Evolutionary conservation across 92 coral and sea anemone genomes (phyloP), one percentile per base, ranked within the genome.

Genomic region (Actinostola sp.): DNA sequence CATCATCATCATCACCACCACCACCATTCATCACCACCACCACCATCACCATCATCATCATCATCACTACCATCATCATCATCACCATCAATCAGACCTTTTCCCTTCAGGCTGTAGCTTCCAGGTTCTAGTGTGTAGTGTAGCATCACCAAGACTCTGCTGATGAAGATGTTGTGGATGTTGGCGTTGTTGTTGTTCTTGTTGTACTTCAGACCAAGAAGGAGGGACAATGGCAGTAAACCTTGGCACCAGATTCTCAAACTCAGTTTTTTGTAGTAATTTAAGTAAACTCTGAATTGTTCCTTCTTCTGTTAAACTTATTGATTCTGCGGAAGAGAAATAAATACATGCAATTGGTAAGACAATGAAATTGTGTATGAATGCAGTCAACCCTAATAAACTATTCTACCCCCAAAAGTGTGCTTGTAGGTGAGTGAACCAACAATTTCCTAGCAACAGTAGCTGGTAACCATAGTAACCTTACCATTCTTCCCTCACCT

Each of bases 151-250:
- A 54, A 85, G 85, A 28, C 86, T 82, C 71, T 92, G 97, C 44
- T 94, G 98, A 65, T 92, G 92, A 17, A 94, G 92, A 53, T 92
- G 97, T 52, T 92, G 97, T 9, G 96, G 96, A 59, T 89, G 96
- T 32, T 90, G 82, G 21, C 96, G 66, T 44, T 89, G 96, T 36
- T 89, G 96, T 61, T 94, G 98, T 45, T 94, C 98, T 63, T 94
- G 98, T 52, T 94, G 98, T 63, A 91, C 79, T 39, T 94, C 98
- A 2, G 88, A 77, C 98, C 98, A 94, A 48, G 82, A 92, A 14
- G 97, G 84, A 27, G 98, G 98, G 23, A 94, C 97, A 0, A 89
- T 79, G 4, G 98, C 97, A 1, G 94, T 83, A 61, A 88, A 94
- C 45, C 97, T 72, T 57, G 98, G 98, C 17, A 91, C 93, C 39